Evolutionary conservation across 2,113 vertebrate species (phyloP), one percentile per base, ranked within the genome.

Genomic region (Heliornis fulica): DNA sequence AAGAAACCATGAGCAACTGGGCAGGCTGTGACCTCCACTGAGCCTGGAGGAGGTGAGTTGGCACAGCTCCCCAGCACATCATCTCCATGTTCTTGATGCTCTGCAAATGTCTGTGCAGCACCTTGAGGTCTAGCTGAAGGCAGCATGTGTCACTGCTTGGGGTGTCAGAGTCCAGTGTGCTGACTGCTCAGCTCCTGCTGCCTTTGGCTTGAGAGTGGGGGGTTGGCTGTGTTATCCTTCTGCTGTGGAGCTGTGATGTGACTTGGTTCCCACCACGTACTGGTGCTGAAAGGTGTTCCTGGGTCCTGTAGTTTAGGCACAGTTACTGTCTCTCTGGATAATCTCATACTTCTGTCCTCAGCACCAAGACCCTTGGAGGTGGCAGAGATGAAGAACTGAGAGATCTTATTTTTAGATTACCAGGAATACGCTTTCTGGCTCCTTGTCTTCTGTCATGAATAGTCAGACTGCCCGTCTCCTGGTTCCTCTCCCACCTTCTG

Each of bases 31-130:
- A 65, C 69, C 50, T 83, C 66, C 43, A 40, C 41, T 53, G 84
- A 60, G 87, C 32, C 48, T 60, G 74, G 36, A 61, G 85, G 34
- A 59, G 61, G 20, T 48, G 64, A 60, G 53, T 5, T 83, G 75
- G 25, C 71, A 83, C 15, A 69, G 41, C 31, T 92, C 45, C 66
- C 38, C 53, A 78, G 71, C 40, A 72, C 34, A 41, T 88, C 23
- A 34, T 68, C 50, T 64, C 57, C 53, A 46, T 1, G 1, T 43
- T 74, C 77, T 68, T 83, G 63, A n/a, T 83, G 48, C 46, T 93
- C 79, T 76, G 45, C 45, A 69, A 19, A 72, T 51, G 68, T 65
- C 79, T 92, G 71, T 66, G 60, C 43, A 46, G 79, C 64, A 90
- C 48, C 45, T 15, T 41, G 26, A 76, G n/a, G 34, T 79, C 38